phyloP scores from a whole-genome alignment of 30 jellyfish, hydroid and myxozoan species.

The Aurelia aurita region DNA sequence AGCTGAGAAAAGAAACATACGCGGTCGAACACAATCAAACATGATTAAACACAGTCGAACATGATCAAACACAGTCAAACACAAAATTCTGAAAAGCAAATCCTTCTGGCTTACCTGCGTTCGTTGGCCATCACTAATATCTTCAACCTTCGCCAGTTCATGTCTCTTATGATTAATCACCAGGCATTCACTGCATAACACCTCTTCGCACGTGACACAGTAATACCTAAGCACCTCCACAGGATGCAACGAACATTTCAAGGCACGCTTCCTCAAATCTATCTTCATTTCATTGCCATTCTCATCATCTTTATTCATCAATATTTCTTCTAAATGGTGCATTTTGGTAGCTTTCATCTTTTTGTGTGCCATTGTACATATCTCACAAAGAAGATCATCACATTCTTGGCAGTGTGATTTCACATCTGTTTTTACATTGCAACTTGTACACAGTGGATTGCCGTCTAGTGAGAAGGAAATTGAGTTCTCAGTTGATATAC shows the following conservation, averaged over 20 bases:
- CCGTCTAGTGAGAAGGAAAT: no score
- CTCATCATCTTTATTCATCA: not conserved
- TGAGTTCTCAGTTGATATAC: no score
- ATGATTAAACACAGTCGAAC: not conserved
- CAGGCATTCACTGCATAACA: conserved; percentile 75
- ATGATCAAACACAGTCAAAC: not conserved
- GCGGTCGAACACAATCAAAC: not conserved
- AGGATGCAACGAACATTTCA: conserved; percentile 26
- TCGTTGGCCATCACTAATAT: conserved; percentile 29
- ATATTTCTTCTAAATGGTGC: not conserved
- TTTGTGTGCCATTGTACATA: conserved; percentile 8
- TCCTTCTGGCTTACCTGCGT: conserved; percentile 26
- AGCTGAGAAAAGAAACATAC: no score
- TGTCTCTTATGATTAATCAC: conserved; percentile 42
- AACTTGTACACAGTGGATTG: not conserved
- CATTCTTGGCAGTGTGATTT: conserved; percentile 18
- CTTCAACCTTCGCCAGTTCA: conserved; percentile 51
- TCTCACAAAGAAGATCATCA: conserved; percentile 17
- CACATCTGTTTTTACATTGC: not conserved
- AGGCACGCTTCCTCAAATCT: not conserved
- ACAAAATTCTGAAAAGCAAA: not conserved
- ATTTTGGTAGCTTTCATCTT: conserved; percentile 4
- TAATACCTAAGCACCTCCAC: conserved; percentile 45
- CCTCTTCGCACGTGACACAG: conserved; percentile 62
- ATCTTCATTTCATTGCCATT: not conserved